Evolutionary conservation across 2,113 vertebrate species (phyloP), one percentile per base, ranked within the genome.

Genomic region (Anoura caudifer): DNA sequence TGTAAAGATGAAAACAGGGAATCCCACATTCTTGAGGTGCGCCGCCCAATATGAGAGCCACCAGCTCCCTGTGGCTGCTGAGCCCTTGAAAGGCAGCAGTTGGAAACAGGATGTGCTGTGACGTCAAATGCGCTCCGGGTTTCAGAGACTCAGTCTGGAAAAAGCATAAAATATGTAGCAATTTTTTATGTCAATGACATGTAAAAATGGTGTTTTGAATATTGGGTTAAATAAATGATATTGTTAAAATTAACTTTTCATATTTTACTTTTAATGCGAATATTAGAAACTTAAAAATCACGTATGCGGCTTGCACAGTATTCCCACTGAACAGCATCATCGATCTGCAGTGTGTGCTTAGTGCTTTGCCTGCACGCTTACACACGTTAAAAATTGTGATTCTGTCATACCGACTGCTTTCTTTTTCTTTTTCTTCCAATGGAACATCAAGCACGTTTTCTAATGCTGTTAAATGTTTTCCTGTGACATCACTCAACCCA

Each of bases 281-380:
- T n/a, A 69, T 77, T 80, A 93, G 31, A 93, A 88, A 76, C 81
- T 87, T 81, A 91, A 90, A 90, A 65, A 52, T 87, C 72, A 52
- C 3, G 33, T 28, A 36, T 31, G 6, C 87, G 26, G 7, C 38
- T 94, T 91, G 0, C 0, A 61, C 6, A 26, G 22, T 33, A 77
- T 41, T 79, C 41, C 52, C 61, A 38, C n/a, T 63, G 41, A 38
- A 43, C 14, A 81, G 10, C 8, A 22, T 7, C 8, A 22, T 7
- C 52, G 31, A 59, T 69, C 5, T 90, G 33, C 31, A 82, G 70
- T 19, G 59, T 36, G 24, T 41, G 1, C 45, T 17, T 8, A 86
- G 22, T 59, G 19, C 65, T 87, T 93, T 90, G 76, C 33, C 16
- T 82, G 47, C 65, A 7, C 3, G 73, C 73, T 89, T 38, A 56